Evolutionary conservation across 2,888 invertebrate species (phyloP), one percentile per base, ranked within the genome.

Genomic region (Diplolepis rosae): DNA sequence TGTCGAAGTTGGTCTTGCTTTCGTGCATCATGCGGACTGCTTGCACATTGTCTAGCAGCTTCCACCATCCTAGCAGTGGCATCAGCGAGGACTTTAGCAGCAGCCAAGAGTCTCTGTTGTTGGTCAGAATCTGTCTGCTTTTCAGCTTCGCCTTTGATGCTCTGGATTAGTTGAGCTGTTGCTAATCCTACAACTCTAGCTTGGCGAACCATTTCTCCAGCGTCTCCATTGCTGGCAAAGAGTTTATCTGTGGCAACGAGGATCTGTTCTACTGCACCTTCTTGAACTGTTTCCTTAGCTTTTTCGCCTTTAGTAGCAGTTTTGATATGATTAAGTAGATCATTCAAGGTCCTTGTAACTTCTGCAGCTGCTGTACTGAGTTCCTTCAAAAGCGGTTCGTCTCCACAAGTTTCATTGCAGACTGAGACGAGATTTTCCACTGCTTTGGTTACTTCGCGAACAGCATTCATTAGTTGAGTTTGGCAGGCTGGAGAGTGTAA

Each of bases 21-120:
- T 72, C 92, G 92, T 0, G 94, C 92, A 82, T 97, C 96, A 89
- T 96, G 93, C 0, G 94, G 94, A 83, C 93, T 92, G 27, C 94
- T 94, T 0, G 98, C 97, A 88, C 98, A 98, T 67, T 96, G 94
- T 71, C 98, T 92, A 0, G 98, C 98, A 0, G 98, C 98, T 89
- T 99, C 98, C 27, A 99, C 98, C 94, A 99, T 95, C 79, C 95
- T 92, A 0, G 98, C 96, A 0, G 99, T 99, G 0, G 99, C 99
- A 89, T 99, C 98, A 0, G 99, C 99, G 52, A 96, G 87, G 70
- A 95, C 92, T 87, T 98, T 98, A 15, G 99, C 99, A 0, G 99
- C 99, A 0, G 97, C 97, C 54, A 99, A 89, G 66, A 99, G 90
- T 70, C 96, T 93, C 77, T 96, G 93, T 83, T 98, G 98, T n/a